These are phyloP conservation scores for Margarornis squamiger DNA, from an alignment of 2,797 vertebrate genomes.

Conservation along the genomic window DNA sequence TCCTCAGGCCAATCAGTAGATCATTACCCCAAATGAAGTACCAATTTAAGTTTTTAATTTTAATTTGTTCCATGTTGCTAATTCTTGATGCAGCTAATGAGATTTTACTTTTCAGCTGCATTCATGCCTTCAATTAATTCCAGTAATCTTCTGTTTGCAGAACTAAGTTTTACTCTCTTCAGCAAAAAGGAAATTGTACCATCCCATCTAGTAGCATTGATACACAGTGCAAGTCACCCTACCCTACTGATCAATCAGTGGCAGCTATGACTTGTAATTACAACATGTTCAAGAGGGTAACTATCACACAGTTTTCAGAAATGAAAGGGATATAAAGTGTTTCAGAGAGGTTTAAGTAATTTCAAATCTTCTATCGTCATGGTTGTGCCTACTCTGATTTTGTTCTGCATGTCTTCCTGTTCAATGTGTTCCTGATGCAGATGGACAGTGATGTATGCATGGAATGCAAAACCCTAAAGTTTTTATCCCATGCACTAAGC, in stretches of 20 bases:
- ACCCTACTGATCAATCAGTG: neutral
- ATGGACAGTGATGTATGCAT: neutral
- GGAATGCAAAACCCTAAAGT: neutral
- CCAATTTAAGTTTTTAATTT: neutral
- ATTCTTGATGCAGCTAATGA: slow-evolving; percentile 50
- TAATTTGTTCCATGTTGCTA: slow-evolving; percentile 29
- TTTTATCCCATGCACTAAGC: neutral
- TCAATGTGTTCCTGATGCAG: neutral
- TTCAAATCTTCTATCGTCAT: neutral
- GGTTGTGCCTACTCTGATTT: neutral
- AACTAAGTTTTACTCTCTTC: neutral
- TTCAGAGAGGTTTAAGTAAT: neutral
- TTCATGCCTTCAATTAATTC: slow-evolving; percentile 31
- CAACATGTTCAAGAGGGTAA: neutral
- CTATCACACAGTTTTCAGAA: neutral
- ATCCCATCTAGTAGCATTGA: neutral
- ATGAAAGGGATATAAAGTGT: neutral
- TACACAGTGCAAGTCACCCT: neutral
- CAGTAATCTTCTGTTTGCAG: slow-evolving; percentile 31
- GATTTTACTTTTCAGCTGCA: slow-evolving; percentile 33
- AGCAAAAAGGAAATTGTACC: neutral
- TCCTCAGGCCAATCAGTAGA: slow-evolving; percentile 28
- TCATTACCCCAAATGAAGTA: neutral
- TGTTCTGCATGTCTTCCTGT: neutral
- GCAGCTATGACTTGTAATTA: slow-evolving; percentile 14